phyloP scores from a whole-genome alignment of 2,113 vertebrate genomes.

The Pseudorhombus dupliciocellatus region DNA sequence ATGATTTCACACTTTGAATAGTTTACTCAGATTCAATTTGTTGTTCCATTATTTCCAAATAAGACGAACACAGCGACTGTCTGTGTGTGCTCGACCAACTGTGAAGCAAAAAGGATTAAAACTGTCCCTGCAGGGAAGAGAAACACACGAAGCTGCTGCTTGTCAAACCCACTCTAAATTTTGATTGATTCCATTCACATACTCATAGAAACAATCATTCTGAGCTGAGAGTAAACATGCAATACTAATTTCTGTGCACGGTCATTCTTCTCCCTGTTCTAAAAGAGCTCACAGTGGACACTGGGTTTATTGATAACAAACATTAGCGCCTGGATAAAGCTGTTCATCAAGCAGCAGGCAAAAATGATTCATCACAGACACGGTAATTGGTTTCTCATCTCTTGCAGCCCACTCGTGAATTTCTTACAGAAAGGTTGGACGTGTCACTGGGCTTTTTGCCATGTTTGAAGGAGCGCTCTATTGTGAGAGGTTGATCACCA shows the following conservation, averaged over 20 bases:
- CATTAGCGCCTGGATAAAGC: constrained; percentile 35
- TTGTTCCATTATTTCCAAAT: constrained; percentile 63
- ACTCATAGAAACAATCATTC: not conserved
- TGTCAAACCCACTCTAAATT: constrained; percentile 22
- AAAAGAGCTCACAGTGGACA: constrained; percentile 11
- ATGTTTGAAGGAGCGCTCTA: constrained; percentile 65
- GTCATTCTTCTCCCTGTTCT: not conserved
- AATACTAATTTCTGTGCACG: not conserved
- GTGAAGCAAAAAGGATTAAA: constrained; percentile 59
- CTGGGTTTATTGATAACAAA: constrained; percentile 21
- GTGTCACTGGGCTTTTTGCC: constrained; percentile 41
- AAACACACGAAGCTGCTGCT: constrained; percentile 13
- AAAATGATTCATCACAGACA: constrained; percentile 37
- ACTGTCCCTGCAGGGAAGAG: constrained; percentile 29
- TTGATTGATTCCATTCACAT: constrained; percentile 18
- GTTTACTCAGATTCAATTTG: constrained; percentile 63
- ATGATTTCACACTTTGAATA: constrained; percentile 49
- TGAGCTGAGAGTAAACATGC: not conserved
- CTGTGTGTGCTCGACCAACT: constrained; percentile 51
- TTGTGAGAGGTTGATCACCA: constrained; percentile 69
- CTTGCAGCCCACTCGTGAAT: constrained; percentile 22
- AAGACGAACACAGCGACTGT: constrained; percentile 56
- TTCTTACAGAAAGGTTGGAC: constrained; percentile 19
- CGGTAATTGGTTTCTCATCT: constrained; percentile 43
- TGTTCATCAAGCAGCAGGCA: constrained; percentile 42